Base-by-base conservation (phyloP, 2,888 invertebrate genomes). In the Lapara coniferarum region DNA sequence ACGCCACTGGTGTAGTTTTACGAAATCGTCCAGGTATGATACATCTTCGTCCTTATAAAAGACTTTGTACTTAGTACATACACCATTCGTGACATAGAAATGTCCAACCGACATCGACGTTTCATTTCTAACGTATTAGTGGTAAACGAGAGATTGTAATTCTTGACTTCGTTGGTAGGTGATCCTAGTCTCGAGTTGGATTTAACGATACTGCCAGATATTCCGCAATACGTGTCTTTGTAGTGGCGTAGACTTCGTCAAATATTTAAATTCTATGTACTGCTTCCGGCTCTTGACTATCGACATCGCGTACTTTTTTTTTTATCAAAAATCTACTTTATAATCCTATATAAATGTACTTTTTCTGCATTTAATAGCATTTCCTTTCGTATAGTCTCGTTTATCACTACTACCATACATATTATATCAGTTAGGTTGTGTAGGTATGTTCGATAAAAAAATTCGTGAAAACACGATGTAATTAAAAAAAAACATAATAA, bases 41-140 rank as follows among this genome's bases (percentile, higher is more conserved):
- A 92, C 86, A 92, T 91, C 92, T 93, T 93, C 93, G 93, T 93
- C 93, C 93, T 91, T 84, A 75, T 84, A 85, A 88, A 93, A 93
- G 93, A 93, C 93, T 93, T 78, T 85, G 93, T 93, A 92, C 91
- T 88, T 89, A 92, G 92, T 92, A 89, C 90, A 86, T 59, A 78
- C 81, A 77, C 83, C 84, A 85, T 81, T 82, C 76, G 80, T 80
- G 86, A 87, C 85, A 85, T 68, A 30, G 71, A 49, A 76, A 78
- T 71, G 73, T 71, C 71, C 70, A 71, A 72, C 69, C 66, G 37
- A 57, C 57, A 67, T 57, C 30, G 68, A 69, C 71, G 49, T 71
- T 72, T 72, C 70, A 58, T 66, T 69, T 69, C 66, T 10, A 6
- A 12, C 10, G 72, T 70, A 70, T 69, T 71, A 74, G 75, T 71